Conservation (phyloP, 2,888 invertebrate genomes). For the Folsomia candida region DNA sequence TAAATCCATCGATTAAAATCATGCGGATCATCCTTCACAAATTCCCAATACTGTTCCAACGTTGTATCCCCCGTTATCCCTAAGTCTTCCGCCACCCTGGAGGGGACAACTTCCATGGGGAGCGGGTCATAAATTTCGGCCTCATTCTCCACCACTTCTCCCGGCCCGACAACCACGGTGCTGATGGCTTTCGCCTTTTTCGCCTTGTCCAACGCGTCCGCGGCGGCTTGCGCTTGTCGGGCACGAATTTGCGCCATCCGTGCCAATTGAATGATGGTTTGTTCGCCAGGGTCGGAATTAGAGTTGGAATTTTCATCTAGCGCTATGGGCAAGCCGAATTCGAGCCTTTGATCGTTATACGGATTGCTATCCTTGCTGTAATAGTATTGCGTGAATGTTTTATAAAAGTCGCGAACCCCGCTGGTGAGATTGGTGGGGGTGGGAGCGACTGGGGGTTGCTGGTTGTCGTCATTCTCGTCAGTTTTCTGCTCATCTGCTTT, state of each 20-base stretch:
- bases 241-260: conserved; percentile 41
- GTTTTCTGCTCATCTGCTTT: not conserved
- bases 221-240: conserved; percentile 39
- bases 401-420: conserved; percentile 46
- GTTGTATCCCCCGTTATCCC: conserved; percentile 38
- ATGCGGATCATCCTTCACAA: conserved; percentile 51
- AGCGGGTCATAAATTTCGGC: conserved; percentile 46
- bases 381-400: conserved; percentile 40
- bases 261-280: conserved; percentile 45
- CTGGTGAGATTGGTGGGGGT: conserved; percentile 22
- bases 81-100: conserved; percentile 32
- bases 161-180: not conserved
- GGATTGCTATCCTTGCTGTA: conserved; percentile 44
- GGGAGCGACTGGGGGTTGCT: conserved; percentile 6
- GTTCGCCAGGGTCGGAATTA: conserved; percentile 21
- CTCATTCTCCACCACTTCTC: conserved; percentile 19
- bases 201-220: conserved; percentile 21
- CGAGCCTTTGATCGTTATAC: conserved; percentile 35
- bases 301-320: conserved; percentile 12
- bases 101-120: conserved; percentile 48
- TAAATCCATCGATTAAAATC: conserved; percentile 53
- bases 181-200: conserved; percentile 17
- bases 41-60: conserved; percentile 52
- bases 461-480: conserved; percentile 7
- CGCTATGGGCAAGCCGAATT: conserved; percentile 42